Conservation (phyloP, 2,888 invertebrate species). For the Caenorhabditis sp. region DNA sequence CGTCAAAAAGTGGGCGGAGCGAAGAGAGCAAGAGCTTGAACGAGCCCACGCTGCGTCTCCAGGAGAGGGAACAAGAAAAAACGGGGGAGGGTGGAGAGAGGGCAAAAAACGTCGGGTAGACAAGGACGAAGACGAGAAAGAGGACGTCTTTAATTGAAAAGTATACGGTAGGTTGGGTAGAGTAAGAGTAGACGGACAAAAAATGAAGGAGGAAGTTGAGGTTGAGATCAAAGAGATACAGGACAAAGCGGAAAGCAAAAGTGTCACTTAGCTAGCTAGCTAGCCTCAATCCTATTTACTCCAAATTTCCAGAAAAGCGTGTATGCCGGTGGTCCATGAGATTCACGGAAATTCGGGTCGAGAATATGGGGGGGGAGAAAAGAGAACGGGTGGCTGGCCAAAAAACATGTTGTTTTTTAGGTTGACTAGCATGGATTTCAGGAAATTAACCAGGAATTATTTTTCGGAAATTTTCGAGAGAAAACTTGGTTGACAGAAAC, state of each 20-base stretch:
- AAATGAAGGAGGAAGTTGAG: background rate
- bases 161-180: constrained; percentile 51
- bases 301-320: background rate
- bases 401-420: constrained; percentile 29
- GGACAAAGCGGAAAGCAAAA: background rate
- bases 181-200: no score
- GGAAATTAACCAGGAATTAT: no score
- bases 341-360: constrained; percentile 22
- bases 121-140: constrained; percentile 3
- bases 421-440: background rate
- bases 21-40: constrained; percentile 56
- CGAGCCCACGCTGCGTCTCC: constrained; percentile 57
- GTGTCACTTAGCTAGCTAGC: no score
- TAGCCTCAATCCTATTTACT: no score
- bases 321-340: background rate
- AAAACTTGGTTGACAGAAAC: no score
- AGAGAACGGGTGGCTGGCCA: constrained; percentile 5
- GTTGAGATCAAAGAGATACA: constrained; percentile 5
- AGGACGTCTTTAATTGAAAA: constrained; percentile 43
- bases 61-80: background rate
- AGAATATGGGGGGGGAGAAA: background rate
- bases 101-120: background rate
- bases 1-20: constrained; percentile 56
- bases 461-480: no score
- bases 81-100: background rate